These are phyloP conservation scores for Drosophila kohkoa DNA, from an alignment of 1,140 invertebrate species.

Conservation along the genomic window DNA sequence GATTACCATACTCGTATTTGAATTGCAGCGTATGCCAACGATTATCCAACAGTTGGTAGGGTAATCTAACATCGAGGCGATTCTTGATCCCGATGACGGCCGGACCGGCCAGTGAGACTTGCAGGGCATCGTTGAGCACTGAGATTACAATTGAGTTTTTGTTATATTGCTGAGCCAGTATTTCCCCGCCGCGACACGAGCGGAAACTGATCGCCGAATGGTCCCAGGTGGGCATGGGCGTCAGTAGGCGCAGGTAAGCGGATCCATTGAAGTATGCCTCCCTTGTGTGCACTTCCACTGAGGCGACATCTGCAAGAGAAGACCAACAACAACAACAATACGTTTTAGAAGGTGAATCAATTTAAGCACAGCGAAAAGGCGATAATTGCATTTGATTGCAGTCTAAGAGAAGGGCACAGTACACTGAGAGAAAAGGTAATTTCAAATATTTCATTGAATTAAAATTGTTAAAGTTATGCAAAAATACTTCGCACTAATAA, in stretches of 20 bases:
- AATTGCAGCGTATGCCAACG: slow-evolving; percentile 89
- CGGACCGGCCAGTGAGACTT: slow-evolving; percentile 88
- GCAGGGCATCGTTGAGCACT: slow-evolving; percentile 89
- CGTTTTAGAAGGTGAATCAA: slow-evolving; percentile 31
- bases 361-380: slow-evolving; percentile 53
- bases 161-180: slow-evolving; percentile 90
- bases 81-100: slow-evolving; percentile 85
- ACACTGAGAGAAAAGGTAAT: slow-evolving; percentile 2
- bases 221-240: slow-evolving; percentile 90
- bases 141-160: slow-evolving; percentile 88
- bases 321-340: slow-evolving; percentile 13
- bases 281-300: slow-evolving; percentile 85
- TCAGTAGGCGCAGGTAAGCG: slow-evolving; percentile 89
- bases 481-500: too few relatives aligned
- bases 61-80: slow-evolving; percentile 88
- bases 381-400: slow-evolving; percentile 74
- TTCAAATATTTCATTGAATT: too few relatives aligned
- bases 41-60: slow-evolving; percentile 90
- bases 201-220: slow-evolving; percentile 92
- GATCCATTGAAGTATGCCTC: slow-evolving; percentile 94
- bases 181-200: slow-evolving; percentile 90
- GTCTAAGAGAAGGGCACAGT: slow-evolving; percentile 11
- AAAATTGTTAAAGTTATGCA: too few relatives aligned
- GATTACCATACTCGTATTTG: slow-evolving; percentile 87
- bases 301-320: slow-evolving; percentile 68